phyloP scores from a whole-genome alignment of 2,113 vertebrate genomes.

The Neodon shergylaensis region DNA sequence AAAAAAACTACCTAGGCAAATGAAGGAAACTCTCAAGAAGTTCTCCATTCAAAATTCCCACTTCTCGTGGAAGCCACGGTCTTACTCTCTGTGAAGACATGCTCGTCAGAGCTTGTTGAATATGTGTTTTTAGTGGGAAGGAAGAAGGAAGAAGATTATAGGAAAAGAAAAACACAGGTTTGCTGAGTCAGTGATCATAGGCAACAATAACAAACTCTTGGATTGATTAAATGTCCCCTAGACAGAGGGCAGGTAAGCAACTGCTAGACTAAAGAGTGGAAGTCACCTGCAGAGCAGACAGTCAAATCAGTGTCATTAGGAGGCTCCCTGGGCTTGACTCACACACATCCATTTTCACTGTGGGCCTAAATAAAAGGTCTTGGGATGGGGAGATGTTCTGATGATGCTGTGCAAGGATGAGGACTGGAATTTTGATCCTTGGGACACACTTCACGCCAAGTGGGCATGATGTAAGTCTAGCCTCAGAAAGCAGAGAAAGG shows the following conservation, averaged over 20 bases:
- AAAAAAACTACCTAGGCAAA: constrained; percentile 32
- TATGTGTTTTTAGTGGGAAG: background rate
- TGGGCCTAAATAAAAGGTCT: background rate
- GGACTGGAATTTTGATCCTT: background rate
- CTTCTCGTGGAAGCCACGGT: background rate
- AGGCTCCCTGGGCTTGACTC: background rate
- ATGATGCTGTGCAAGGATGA: too few relatives aligned
- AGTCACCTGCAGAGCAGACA: background rate
- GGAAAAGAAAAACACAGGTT: background rate
- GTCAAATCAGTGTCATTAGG: background rate
- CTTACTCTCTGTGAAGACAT: too few relatives aligned
- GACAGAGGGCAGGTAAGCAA: background rate
- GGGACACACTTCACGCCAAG: background rate
- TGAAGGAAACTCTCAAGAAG: background rate
- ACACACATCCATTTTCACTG: background rate
- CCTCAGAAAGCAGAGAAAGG: background rate
- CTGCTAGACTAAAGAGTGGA: background rate
- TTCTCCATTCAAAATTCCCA: background rate
- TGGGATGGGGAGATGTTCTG: background rate
- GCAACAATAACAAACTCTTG: background rate
- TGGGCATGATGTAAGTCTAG: background rate
- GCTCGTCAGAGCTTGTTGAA: background rate
- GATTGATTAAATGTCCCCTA: background rate
- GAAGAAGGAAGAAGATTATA: background rate
- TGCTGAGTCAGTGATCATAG: background rate